A percentile compares a stretch with the other conserved stretches of the same genome.
Evolutionary conservation across 2,888 invertebrate genomes (phyloP).

Genomic region (Falcaria lacertinaria): DNA sequence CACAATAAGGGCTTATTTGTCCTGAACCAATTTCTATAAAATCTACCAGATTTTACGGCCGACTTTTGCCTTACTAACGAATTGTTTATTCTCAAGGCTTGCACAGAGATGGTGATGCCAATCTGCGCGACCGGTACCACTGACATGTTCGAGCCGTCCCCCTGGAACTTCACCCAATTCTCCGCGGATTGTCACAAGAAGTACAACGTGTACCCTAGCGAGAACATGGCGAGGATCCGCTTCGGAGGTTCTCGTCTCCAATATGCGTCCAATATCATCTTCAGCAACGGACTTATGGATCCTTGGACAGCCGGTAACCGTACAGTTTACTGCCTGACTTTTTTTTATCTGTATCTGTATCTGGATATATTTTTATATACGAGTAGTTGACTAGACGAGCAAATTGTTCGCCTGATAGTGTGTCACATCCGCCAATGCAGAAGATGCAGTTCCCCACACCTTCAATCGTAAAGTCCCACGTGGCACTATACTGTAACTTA

Average conservation of each 20-base stretch:
- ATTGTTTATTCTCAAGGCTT: conserved; percentile 88
- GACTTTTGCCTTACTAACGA: background rate
- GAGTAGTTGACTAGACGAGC: no score
- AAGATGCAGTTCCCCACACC: no score
- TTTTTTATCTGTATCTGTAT: no score
- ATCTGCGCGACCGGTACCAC: conserved; percentile 87
- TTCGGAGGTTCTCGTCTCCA: conserved; percentile 90
- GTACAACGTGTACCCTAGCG: conserved; percentile 84
- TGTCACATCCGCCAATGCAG: no score
- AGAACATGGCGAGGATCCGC: conserved; percentile 83
- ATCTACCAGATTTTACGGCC: no score
- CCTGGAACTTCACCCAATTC: conserved; percentile 86
- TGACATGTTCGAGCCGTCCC: conserved; percentile 90
- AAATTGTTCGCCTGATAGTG: no score
- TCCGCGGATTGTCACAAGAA: conserved; percentile 84
- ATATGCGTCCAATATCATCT: conserved; percentile 84
- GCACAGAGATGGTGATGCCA: conserved; percentile 99
- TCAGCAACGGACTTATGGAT: conserved; percentile 92
- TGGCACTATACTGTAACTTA: no score
- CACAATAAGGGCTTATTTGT: no score
- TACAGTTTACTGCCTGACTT: no score
- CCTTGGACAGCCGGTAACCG: conserved; percentile 91
- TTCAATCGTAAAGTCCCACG: no score
- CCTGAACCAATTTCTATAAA: no score
- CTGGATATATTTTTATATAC: no score